These are phyloP conservation scores for Calycopis cecrops DNA, from an alignment of 1,140 invertebrate genomes.

Conservation along the genomic window DNA sequence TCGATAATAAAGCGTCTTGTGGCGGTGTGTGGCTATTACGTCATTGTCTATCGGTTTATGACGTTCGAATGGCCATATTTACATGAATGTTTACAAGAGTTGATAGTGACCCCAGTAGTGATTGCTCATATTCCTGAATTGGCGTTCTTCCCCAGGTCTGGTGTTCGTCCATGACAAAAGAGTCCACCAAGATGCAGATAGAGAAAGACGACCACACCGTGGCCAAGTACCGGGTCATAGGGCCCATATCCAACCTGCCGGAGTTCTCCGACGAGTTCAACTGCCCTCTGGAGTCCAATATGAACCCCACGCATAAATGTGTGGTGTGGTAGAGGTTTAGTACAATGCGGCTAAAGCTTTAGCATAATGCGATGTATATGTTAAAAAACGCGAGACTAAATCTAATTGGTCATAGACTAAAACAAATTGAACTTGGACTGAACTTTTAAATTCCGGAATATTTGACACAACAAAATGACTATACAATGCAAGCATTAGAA, in stretches of 20 bases:
- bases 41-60: too few species aligned
- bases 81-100: too few species aligned
- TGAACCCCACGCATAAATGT: constrained; percentile 95
- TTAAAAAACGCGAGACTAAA: background rate
- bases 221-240: constrained; percentile 88
- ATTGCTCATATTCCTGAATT: too few species aligned
- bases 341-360: constrained; percentile 1
- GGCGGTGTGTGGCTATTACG: too few species aligned
- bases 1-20: too few species aligned
- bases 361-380: background rate
- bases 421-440: background rate
- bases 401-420: background rate
- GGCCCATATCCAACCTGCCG: constrained; percentile 90
- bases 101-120: too few species aligned
- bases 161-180: constrained; percentile 88
- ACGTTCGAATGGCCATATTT: too few species aligned
- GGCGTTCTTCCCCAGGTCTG: constrained; percentile 81
- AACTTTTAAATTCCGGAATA: background rate
- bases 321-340: constrained; percentile 87
- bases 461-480: too few species aligned
- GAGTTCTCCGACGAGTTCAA: constrained; percentile 93
- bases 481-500: too few species aligned
- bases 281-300: constrained; percentile 85
- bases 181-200: constrained; percentile 85
- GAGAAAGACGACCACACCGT: constrained; percentile 91